Evolutionary conservation across 2,113 vertebrate species (phyloP).

Genomic region (Protobothrops flavoviridis): DNA sequence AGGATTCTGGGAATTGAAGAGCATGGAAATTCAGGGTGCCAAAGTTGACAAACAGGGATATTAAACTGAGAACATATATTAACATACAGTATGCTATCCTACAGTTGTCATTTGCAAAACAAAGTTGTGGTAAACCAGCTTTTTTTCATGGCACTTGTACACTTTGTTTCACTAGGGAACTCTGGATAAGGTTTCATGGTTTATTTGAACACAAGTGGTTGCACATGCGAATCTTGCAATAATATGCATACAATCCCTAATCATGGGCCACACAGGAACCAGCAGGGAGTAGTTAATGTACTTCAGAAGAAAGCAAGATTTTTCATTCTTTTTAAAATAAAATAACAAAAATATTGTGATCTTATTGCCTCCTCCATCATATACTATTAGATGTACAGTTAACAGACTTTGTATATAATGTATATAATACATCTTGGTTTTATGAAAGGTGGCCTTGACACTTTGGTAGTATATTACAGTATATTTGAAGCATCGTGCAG

Average conservation of each 20-base stretch:
- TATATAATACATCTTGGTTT: conserved; percentile 24
- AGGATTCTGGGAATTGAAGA: neutral
- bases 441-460: conserved; percentile 19
- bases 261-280: neutral
- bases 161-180: neutral
- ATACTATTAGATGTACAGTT: conserved; percentile 39
- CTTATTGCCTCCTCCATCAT: conserved; percentile 33
- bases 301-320: conserved; percentile 40
- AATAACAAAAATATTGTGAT: neutral
- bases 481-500: neutral
- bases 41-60: neutral
- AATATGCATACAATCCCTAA: neutral
- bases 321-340: conserved; percentile 6
- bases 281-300: conserved; percentile 4
- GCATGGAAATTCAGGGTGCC: neutral
- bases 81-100: neutral
- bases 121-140: neutral
- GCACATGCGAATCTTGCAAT: neutral
- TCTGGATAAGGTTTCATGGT: neutral
- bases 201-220: neutral
- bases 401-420: conserved; percentile 43
- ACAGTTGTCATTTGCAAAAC: neutral
- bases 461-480: neutral
- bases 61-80: neutral
- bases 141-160: neutral